These are phyloP conservation scores for Drosophila anceps DNA, from an alignment of 2,888 invertebrate species.

Conservation along the genomic window DNA sequence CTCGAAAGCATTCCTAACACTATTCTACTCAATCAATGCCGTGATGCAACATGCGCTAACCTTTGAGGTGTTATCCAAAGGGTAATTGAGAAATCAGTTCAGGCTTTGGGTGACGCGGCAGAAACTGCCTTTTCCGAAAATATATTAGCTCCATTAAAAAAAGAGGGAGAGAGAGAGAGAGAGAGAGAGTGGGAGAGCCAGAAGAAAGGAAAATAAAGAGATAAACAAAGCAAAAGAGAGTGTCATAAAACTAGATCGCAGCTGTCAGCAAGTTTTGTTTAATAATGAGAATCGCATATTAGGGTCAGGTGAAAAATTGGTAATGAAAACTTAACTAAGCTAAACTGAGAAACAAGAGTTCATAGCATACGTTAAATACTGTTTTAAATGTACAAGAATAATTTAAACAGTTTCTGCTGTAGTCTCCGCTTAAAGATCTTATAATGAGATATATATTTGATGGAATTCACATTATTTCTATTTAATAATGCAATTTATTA, in stretches of 20 bases:
- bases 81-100: neutral
- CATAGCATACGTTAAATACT: too few species aligned
- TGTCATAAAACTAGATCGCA: neutral
- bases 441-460: neutral
- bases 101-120: neutral
- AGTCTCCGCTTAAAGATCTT: too few species aligned
- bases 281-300: neutral
- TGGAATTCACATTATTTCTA: neutral
- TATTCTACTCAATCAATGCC: neutral
- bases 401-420: too few species aligned
- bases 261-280: neutral
- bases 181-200: neutral
- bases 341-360: neutral
- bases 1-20: conserved; percentile 8
- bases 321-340: neutral
- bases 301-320: neutral
- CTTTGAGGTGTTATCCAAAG: too few species aligned
- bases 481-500: neutral
- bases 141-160: too few species aligned
- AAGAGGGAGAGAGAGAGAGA: neutral
- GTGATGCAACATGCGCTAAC: neutral
- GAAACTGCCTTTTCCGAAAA: neutral
- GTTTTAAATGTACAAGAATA: too few species aligned
- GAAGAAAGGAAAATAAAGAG: neutral
- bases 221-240: neutral